Percentiles rank a stretch among this genome's conserved stretches.
These are phyloP conservation scores for Chaetops frenatus DNA, from an alignment of 2,113 vertebrate species.

Conservation along the genomic window DNA sequence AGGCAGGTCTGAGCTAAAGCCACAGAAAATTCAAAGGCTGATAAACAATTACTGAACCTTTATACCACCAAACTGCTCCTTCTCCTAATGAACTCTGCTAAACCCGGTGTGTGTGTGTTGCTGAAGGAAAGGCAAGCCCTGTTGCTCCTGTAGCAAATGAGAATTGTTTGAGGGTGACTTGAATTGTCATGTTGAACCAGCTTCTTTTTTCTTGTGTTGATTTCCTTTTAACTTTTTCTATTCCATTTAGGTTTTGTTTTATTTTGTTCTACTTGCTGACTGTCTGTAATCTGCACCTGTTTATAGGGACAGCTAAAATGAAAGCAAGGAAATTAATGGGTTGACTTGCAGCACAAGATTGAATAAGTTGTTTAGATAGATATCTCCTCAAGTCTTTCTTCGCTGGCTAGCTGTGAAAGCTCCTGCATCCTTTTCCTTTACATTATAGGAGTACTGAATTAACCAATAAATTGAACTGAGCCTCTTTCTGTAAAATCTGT, in stretches of 20 bases:
- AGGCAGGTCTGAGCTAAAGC: background rate
- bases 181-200: background rate
- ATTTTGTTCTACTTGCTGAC: background rate
- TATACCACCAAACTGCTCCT: background rate
- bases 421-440: background rate
- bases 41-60: background rate
- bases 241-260: background rate
- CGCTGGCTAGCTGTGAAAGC: background rate
- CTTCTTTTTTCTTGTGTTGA: background rate
- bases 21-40: background rate
- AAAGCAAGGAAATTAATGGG: background rate
- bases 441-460: background rate
- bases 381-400: background rate
- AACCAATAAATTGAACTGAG: background rate
- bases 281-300: background rate
- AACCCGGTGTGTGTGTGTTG: background rate
- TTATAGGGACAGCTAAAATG: background rate
- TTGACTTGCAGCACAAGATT: background rate
- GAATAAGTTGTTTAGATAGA: background rate
- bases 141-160: background rate
- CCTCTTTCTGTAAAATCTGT: background rate
- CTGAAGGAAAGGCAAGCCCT: background rate
- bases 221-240: background rate
- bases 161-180: background rate
- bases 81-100: background rate